These are phyloP conservation scores for Actenoides lindsayi DNA, from an alignment of 2,113 vertebrate genomes.

Conservation along the genomic window DNA sequence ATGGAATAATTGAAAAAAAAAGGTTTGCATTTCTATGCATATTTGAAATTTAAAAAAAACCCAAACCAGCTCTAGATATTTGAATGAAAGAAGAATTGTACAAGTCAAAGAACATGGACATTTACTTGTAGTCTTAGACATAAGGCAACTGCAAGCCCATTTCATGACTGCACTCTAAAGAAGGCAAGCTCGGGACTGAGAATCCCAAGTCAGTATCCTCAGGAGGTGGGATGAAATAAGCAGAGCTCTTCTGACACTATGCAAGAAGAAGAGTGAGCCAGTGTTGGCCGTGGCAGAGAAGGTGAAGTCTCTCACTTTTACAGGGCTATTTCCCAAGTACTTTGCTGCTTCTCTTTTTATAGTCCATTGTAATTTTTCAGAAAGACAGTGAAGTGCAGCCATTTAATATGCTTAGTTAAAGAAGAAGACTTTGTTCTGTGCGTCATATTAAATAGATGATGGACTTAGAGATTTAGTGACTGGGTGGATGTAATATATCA, in stretches of 20 bases:
- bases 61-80: not conserved
- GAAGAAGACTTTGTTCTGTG: not conserved
- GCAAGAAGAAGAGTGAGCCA: not conserved
- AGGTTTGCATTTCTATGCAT: not conserved
- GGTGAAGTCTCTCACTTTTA: not conserved
- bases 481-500: not conserved
- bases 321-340: not conserved
- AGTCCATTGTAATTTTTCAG: not conserved
- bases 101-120: not conserved
- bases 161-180: not conserved
- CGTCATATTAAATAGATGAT: not conserved
- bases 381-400: not conserved
- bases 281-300: not conserved
- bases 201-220: rapidly evolving
- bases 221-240: not conserved
- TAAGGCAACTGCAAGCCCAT: not conserved
- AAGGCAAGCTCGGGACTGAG: not conserved
- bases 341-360: not conserved
- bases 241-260: not conserved
- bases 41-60: not conserved
- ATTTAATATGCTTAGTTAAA: not conserved
- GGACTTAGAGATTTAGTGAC: not conserved
- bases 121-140: not conserved
- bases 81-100: not conserved
- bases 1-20: not conserved